Conservation (phyloP, 2,888 invertebrate species). For the Limnephilus lunatus region DNA sequence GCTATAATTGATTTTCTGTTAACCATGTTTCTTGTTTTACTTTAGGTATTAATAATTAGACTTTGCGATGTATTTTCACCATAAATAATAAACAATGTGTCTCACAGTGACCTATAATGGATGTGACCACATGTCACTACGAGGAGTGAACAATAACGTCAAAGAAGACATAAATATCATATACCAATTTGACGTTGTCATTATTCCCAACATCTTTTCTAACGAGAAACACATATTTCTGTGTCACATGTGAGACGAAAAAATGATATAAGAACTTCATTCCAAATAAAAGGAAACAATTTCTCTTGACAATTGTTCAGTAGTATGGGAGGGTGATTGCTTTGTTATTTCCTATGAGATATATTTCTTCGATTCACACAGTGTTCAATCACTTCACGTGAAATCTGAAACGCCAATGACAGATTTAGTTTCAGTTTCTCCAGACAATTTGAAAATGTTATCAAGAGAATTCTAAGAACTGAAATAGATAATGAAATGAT, state of each 20-base stretch:
- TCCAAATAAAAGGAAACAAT: not conserved
- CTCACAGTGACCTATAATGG: not conserved
- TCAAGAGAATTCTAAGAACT: not conserved
- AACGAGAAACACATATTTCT: not conserved
- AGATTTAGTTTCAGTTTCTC: not conserved
- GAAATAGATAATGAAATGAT: not conserved
- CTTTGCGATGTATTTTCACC: not conserved
- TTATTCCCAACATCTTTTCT: not conserved
- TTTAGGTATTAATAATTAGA: too few species aligned
- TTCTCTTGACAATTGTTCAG: not conserved
- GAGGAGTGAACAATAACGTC: not conserved
- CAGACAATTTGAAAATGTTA: not conserved
- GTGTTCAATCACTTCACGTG: not conserved
- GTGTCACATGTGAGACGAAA: not conserved
- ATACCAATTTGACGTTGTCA: not conserved
- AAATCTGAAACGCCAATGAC: not conserved
- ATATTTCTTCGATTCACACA: not conserved
- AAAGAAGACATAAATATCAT: not conserved
- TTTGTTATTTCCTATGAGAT: not conserved
- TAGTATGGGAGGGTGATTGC: conserved; percentile 1
- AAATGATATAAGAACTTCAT: not conserved
- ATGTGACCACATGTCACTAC: not conserved
- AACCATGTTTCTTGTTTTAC: not conserved
- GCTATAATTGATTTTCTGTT: too few species aligned
- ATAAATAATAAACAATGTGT: not conserved